Evolutionary conservation across 2,888 invertebrate species (phyloP).

Genomic region (Criorhina ranunculi): DNA sequence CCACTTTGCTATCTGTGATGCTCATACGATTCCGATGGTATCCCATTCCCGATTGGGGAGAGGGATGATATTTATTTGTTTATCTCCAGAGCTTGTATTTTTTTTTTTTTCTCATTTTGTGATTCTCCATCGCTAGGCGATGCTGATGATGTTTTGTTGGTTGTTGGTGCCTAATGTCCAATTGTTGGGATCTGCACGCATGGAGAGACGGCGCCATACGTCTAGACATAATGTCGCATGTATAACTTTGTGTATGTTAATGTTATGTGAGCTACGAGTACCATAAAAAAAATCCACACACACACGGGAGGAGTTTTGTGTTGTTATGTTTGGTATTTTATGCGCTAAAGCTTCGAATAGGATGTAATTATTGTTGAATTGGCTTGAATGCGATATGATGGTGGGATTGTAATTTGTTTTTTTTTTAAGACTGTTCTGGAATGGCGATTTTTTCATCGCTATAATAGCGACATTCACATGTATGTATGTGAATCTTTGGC

Average conservation of each 20-base stretch:
- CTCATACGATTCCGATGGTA: not conserved
- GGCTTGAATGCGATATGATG: constrained; percentile 25
- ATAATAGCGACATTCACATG: not conserved
- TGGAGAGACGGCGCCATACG: constrained; percentile 78
- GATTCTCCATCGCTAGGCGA: constrained; percentile 48
- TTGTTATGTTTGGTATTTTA: constrained; percentile 12
- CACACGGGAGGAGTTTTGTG: not conserved
- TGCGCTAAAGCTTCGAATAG: constrained; percentile 17
- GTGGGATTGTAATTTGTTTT: constrained; percentile 12
- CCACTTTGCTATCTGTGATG: constrained; percentile 24
- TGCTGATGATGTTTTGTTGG: constrained; percentile 29
- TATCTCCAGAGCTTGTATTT: constrained; percentile 37
- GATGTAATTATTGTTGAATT: constrained; percentile 61
- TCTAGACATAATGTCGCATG: constrained; percentile 79
- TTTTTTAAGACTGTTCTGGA: not conserved
- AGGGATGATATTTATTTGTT: constrained; percentile 60
- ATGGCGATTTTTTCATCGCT: not conserved
- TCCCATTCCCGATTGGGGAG: not conserved
- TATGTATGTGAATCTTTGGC: not conserved
- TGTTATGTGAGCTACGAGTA: constrained; percentile 43
- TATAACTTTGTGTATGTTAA: constrained; percentile 53
- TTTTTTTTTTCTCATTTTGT: constrained; percentile 40
- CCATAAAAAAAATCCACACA: not conserved
- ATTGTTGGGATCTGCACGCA: constrained; percentile 44
- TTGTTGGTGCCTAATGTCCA: constrained; percentile 63